A percentile compares a stretch with the other conserved stretches of the same genome.
These are phyloP conservation scores for Diplogasteroides magnus DNA, from an alignment of 1,140 invertebrate species.

Conservation along the genomic window DNA sequence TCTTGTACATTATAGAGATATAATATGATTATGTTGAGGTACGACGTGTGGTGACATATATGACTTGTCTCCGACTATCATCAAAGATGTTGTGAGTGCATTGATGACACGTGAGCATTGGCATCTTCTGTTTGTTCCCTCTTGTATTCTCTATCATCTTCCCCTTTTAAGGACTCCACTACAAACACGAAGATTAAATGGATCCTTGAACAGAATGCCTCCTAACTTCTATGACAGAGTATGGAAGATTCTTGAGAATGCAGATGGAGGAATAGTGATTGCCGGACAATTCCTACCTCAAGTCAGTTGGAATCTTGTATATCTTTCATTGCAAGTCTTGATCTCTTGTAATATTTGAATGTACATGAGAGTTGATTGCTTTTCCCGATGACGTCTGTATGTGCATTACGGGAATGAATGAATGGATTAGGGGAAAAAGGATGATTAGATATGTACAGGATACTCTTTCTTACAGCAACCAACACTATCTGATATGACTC, in stretches of 20 bases:
- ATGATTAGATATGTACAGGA: too few relatives aligned
- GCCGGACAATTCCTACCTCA: slow-evolving; percentile 73
- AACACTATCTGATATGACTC: slow-evolving; percentile 87
- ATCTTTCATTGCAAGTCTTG: too few relatives aligned
- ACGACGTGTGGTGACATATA: slow-evolving; percentile 34
- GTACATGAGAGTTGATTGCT: too few relatives aligned
- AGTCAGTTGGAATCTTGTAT: too few relatives aligned
- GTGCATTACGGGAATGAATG: too few relatives aligned
- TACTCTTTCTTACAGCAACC: slow-evolving; percentile 70
- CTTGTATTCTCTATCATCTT: slow-evolving; percentile 2
- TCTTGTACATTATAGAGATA: too few relatives aligned
- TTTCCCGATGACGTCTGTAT: too few relatives aligned
- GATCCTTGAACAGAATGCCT: slow-evolving; percentile 87
- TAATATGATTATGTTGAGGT: too few relatives aligned
- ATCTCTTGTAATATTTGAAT: too few relatives aligned
- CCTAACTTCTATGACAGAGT: slow-evolving; percentile 87
- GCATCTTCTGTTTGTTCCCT: slow-evolving; percentile 44
- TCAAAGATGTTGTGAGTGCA: slow-evolving; percentile 43
- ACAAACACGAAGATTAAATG: slow-evolving; percentile 81
- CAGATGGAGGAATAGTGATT: slow-evolving; percentile 75
- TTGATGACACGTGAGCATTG: slow-evolving; percentile 48
- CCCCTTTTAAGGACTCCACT: slow-evolving; percentile 58
- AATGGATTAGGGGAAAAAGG: too few relatives aligned
- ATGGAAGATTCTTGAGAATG: slow-evolving; percentile 84
- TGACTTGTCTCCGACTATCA: slow-evolving; percentile 52